These are phyloP conservation scores for Cosmorhoe ocellata DNA, from an alignment of 2,888 invertebrate species.

Conservation along the genomic window DNA sequence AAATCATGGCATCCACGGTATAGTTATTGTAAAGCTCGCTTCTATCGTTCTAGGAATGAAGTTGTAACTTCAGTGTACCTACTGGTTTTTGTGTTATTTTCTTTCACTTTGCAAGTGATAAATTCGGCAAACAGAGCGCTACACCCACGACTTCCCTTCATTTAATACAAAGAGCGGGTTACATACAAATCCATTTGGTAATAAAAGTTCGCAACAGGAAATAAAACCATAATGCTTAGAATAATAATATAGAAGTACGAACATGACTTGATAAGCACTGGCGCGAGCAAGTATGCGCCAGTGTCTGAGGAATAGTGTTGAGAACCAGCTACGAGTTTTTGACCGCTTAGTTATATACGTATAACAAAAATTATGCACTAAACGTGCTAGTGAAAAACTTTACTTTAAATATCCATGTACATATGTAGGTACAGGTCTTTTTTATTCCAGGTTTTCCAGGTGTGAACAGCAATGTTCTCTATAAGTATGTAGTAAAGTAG, in stretches of 20 bases:
- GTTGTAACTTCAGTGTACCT: not conserved
- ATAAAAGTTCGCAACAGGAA: slow-evolving; percentile 35
- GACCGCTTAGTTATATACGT: too few relatives aligned
- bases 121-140: slow-evolving; percentile 7
- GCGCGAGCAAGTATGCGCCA: not conserved
- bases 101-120: slow-evolving; percentile 20
- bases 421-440: too few relatives aligned
- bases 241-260: not conserved
- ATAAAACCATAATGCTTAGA: slow-evolving; percentile 24
- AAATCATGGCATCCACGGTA: too few relatives aligned
- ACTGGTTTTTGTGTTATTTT: slow-evolving; percentile 10
- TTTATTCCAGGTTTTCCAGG: too few relatives aligned
- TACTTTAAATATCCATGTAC: too few relatives aligned
- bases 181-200: slow-evolving; percentile 32
- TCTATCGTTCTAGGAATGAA: too few relatives aligned
- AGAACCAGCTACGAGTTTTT: not conserved
- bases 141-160: slow-evolving; percentile 18
- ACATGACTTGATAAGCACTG: not conserved
- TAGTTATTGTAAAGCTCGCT: too few relatives aligned
- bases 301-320: not conserved
- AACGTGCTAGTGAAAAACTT: too few relatives aligned
- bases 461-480: too few relatives aligned
- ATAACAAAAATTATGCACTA: not conserved
- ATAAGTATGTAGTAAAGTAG: too few relatives aligned
- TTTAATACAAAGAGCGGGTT: slow-evolving; percentile 24